A percentile compares a stretch with the other conserved stretches of the same genome.
These are phyloP conservation scores for Fistularia tabacaria DNA, from an alignment of 2,797 vertebrate genomes.

Conservation along the genomic window DNA sequence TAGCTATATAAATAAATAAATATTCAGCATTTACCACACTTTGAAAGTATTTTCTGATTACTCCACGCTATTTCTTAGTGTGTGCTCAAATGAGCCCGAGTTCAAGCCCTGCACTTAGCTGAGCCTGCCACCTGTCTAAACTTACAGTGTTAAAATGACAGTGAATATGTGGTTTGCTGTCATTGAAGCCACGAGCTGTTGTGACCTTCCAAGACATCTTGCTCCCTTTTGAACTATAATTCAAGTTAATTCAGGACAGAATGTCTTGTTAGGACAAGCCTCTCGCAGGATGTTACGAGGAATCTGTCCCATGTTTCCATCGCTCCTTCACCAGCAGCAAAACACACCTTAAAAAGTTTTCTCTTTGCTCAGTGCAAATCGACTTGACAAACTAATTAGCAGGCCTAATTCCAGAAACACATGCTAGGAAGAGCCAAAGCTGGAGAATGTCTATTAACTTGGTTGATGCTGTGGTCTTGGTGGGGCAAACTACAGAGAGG, in stretches of 20 bases:
- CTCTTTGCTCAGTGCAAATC: conserved; percentile 10
- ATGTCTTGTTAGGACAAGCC: background rate
- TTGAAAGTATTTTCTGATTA: no score
- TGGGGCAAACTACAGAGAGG: conserved; percentile 4
- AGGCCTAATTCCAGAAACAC: conserved; percentile 5
- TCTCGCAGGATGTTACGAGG: background rate
- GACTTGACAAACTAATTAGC: conserved; percentile 35
- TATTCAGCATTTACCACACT: no score
- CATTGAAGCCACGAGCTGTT: no score
- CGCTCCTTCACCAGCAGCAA: background rate
- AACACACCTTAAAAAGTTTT: background rate
- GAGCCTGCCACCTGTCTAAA: no score
- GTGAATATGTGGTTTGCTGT: no score
- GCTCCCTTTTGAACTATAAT: background rate
- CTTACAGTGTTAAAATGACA: no score
- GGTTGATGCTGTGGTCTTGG: background rate
- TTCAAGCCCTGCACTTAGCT: no score
- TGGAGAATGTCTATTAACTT: background rate
- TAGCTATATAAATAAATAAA: no score
- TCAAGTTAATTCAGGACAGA: no score
- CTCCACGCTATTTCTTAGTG: no score
- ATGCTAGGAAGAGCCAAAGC: conserved; percentile 17
- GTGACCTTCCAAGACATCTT: no score
- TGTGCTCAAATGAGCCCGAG: no score
- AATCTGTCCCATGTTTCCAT: background rate